Conservation (phyloP, 1,140 invertebrate species). For the Argopecten irradians region DNA sequence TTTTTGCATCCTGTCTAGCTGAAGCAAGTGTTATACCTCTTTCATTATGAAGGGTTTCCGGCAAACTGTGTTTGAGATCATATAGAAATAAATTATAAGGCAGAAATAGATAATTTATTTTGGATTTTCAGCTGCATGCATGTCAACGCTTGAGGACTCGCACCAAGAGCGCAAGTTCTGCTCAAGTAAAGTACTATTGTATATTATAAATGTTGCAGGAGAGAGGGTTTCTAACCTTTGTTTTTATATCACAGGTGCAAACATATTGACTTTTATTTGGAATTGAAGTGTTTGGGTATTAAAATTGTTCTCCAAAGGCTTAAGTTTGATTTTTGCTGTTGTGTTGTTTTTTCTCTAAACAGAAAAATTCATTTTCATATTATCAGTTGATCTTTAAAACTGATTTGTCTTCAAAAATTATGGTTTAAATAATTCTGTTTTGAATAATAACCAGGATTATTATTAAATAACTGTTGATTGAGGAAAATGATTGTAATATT, state of each 20-base stretch:
- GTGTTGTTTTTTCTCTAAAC: background rate
- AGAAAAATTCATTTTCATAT: background rate
- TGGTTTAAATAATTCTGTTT: background rate
- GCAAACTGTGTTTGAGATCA: background rate
- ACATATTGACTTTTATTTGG: background rate
- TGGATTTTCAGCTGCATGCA: constrained; percentile 8
- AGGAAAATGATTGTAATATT: background rate
- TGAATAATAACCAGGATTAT: background rate
- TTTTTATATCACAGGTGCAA: background rate
- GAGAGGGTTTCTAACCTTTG: background rate
- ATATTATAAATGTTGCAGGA: background rate
- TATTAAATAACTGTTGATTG: background rate
- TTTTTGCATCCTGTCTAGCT: background rate
- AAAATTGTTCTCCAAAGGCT: background rate
- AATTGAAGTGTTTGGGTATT: background rate
- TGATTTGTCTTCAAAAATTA: background rate
- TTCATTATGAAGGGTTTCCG: background rate
- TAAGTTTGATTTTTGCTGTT: background rate
- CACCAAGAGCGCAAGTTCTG: background rate
- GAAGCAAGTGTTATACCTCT: background rate
- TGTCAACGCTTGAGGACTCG: constrained; percentile 9
- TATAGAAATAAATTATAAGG: background rate
- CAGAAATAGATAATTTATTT: background rate
- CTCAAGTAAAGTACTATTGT: background rate
- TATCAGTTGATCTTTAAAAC: background rate